Conservation (phyloP, 2,797 vertebrate genomes). For the Amblyraja radiata region DNA sequence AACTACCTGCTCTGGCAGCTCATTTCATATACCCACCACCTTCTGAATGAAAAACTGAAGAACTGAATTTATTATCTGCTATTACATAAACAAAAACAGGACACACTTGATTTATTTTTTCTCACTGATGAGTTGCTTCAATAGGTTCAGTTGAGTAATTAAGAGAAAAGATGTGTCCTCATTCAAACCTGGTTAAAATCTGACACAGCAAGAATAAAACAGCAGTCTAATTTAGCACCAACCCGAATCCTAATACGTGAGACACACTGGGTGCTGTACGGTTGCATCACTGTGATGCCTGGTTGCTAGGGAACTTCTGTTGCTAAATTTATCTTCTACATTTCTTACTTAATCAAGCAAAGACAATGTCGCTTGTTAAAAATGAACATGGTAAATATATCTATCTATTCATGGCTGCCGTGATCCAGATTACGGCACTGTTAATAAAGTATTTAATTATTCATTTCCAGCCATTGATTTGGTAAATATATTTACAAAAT, state of each 20-base stretch:
- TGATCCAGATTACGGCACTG: background rate
- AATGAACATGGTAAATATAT: slow-evolving; percentile 1
- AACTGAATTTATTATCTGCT: background rate
- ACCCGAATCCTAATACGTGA: slow-evolving; percentile 20
- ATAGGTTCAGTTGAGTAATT: background rate
- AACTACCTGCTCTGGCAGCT: too few species aligned
- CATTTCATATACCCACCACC: too few species aligned
- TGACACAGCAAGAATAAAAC: background rate
- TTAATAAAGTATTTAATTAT: slow-evolving; percentile 3
- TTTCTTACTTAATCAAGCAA: slow-evolving; percentile 8
- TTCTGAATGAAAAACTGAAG: background rate
- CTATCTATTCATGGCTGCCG: slow-evolving; percentile 16
- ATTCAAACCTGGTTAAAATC: background rate
- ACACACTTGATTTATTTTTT: background rate
- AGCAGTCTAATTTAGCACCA: background rate
- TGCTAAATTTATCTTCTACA: slow-evolving; percentile 14
- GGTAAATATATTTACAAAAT: background rate
- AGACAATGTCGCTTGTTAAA: slow-evolving; percentile 11
- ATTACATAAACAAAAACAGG: background rate
- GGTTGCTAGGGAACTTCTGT: slow-evolving; percentile 17
- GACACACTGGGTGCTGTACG: background rate
- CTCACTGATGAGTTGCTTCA: background rate
- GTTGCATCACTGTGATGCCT: slow-evolving; percentile 6
- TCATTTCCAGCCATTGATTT: slow-evolving; percentile 23
- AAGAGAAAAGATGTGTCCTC: background rate